Conservation (phyloP, 2,113 vertebrate genomes). For the Sylvia atricapilla region DNA sequence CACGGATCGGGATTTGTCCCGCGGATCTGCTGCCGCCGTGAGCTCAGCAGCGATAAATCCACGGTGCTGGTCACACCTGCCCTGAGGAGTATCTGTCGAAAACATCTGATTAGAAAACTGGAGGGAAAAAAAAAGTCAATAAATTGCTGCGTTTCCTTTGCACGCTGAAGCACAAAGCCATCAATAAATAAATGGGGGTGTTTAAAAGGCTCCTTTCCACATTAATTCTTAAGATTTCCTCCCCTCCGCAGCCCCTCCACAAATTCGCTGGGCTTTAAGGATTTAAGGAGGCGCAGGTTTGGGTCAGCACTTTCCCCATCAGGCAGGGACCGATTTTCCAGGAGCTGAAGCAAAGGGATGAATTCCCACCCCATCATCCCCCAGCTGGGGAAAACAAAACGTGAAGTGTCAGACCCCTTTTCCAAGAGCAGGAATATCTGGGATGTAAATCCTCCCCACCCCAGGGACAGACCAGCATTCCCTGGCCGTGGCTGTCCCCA, state of each 20-base stretch:
- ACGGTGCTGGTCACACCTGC: not conserved
- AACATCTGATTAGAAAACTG: not conserved
- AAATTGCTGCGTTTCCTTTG: not conserved
- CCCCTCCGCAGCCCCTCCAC: too few relatives aligned
- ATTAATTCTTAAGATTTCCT: not conserved
- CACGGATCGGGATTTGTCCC: not conserved
- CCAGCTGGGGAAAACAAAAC: not conserved
- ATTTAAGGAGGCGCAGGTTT: not conserved
- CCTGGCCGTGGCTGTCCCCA: fast-evolving
- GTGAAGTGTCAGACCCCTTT: not conserved
- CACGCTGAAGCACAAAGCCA: not conserved
- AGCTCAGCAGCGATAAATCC: not conserved
- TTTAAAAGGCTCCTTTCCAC: not conserved
- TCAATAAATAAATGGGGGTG: not conserved
- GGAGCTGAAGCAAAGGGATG: not conserved
- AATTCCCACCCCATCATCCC: not conserved
- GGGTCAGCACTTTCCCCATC: not conserved
- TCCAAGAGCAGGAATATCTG: too few relatives aligned
- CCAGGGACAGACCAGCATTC: not conserved
- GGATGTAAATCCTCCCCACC: fast-evolving
- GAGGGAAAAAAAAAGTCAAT: fast-evolving
- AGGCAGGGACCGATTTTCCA: not conserved
- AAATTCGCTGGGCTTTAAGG: not conserved
- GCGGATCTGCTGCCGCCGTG: not conserved
- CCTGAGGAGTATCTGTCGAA: not conserved